These are phyloP conservation scores for Actinia tenebrosa DNA, from an alignment of 64 coral and sea anemone species.

Conservation along the genomic window DNA sequence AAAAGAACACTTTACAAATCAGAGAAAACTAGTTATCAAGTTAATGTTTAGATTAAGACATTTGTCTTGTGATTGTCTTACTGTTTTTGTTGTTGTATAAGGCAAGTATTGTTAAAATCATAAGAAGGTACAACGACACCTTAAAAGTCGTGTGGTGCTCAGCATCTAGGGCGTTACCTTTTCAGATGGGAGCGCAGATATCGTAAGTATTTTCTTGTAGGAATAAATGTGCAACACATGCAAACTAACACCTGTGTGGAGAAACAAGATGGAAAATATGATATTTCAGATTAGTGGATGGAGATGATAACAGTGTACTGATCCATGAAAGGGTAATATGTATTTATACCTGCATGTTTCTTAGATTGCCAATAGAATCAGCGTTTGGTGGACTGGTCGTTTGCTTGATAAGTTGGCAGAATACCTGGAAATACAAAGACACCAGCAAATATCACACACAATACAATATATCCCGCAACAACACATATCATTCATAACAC, in stretches of 20 bases:
- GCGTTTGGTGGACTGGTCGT: conserved; percentile 75
- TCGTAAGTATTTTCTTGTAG: conserved; percentile 83
- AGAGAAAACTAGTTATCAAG: no score
- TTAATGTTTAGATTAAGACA: no score
- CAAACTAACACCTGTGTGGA: conserved; percentile 79
- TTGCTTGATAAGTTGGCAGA: conserved; percentile 92
- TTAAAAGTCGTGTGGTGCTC: neutral
- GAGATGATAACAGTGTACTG: neutral
- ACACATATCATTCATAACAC: no score
- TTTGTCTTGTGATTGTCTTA: no score
- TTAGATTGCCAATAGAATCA: conserved; percentile 89
- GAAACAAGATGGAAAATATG: neutral
- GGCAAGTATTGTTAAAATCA: no score
- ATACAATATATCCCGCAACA: neutral
- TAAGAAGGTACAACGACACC: no score
- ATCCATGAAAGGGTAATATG: neutral
- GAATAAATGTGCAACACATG: conserved; percentile 97
- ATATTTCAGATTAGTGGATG: neutral
- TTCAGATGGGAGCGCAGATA: conserved; percentile 82
- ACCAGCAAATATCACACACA: neutral
- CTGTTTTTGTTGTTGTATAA: no score
- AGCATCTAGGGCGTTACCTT: conserved; percentile 53
- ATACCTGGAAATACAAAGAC: conserved; percentile 44
- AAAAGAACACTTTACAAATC: no score
- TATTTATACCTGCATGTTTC: conserved; percentile 75